Evolutionary conservation across 2,888 invertebrate genomes (phyloP), one percentile per base, ranked within the genome.

Genomic region (Philereme vetulata): DNA sequence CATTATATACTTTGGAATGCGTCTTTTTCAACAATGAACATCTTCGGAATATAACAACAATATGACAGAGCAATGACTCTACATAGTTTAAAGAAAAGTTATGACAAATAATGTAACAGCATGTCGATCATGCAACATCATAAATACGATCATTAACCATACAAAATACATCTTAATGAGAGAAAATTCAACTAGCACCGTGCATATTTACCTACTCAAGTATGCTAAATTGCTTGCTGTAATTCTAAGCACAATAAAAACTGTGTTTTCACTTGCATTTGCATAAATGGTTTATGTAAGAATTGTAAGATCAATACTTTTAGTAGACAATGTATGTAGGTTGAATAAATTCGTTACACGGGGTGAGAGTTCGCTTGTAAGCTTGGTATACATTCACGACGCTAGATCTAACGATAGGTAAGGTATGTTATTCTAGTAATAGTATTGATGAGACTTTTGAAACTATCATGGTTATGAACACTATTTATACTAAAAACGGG

Each of bases 331-430:
- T 69, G 64, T 69, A 77, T 72, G 68, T 71, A 72, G 75, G 75
- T 76, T 74, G 68, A 64, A 69, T 72, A 43, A 72, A 72, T 72
- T 80, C 78, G 80, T 80, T 83, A 80, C 60, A 67, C 71, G 54
- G 59, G 70, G 63, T 5, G 5, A 51, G n/a, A 44, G 51, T 45
- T 36, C n/a, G 7, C 6, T 5, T 51, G n/a, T 42, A 38, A 6
- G 38, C 38, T 38, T 6, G 4, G 38, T 38, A 4, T 6, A 6
- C 38, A 38, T 38, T 21, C 2, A 38, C 5, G 38, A 38, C 8
- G 5, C 38, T 38, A 7, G 7, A 38, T 6, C 38, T 8, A 38
- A 8, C 5, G 0, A 8, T 35, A 35, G 7, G 5, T 4, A 38
- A 4, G 38, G 4, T 38, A 38, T 38, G 38, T 2, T 38, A 6